A percentile compares a stretch with the other conserved stretches of the same genome.
These are phyloP conservation scores for Poecilia latipinna DNA, from an alignment of 2,113 vertebrate species.

Conservation along the genomic window DNA sequence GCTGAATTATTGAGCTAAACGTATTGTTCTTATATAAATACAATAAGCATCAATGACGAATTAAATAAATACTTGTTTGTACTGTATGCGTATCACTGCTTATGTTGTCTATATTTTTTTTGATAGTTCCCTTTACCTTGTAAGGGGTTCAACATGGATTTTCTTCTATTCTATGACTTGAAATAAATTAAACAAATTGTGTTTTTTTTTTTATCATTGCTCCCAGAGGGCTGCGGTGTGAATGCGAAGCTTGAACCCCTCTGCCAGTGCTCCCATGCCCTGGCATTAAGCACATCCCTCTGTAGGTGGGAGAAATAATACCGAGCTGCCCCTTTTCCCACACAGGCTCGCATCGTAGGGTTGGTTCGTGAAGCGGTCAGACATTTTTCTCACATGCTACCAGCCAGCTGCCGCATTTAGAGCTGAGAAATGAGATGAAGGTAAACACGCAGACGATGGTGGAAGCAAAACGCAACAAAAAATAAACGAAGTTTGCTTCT, in stretches of 20 bases:
- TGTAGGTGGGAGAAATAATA: conserved; percentile 67
- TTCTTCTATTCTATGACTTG: too few relatives aligned
- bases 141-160: too few relatives aligned
- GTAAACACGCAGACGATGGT: conserved; percentile 48
- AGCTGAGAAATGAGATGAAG: conserved; percentile 50
- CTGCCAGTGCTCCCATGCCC: conserved; percentile 11
- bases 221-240: conserved; percentile 27
- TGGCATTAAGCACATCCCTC: conserved; percentile 47
- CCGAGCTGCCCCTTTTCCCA: conserved; percentile 72
- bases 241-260: conserved; percentile 9
- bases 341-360: conserved; percentile 36
- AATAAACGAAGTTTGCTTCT: conserved; percentile 21
- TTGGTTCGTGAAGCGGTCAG: conserved; percentile 32
- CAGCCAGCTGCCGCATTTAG: conserved; percentile 39
- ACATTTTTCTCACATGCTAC: conserved; percentile 59
- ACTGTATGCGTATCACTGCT: too few relatives aligned
- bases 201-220: conserved; percentile 22
- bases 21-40: too few relatives aligned
- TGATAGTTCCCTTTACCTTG: too few relatives aligned
- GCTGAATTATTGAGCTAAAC: background rate
- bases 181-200: background rate
- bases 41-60: too few relatives aligned
- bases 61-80: too few relatives aligned
- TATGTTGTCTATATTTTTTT: too few relatives aligned
- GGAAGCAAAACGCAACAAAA: conserved; percentile 32